phyloP scores from a whole-genome alignment of 1,140 invertebrate genomes.

The Penaeus indicus region DNA sequence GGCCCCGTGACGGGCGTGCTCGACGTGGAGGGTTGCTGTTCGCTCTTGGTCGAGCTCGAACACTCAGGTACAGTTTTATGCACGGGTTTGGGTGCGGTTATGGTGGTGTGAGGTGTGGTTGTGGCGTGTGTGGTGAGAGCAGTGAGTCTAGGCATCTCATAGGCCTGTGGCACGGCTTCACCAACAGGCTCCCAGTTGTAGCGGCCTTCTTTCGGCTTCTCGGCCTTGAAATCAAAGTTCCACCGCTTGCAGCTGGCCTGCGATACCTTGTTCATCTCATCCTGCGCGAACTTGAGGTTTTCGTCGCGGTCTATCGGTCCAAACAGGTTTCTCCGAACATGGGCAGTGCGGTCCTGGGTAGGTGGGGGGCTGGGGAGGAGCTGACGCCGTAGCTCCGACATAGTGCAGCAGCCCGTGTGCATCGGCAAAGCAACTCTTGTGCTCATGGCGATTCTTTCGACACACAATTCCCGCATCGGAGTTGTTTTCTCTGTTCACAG shows the following conservation, averaged over 20 bases:
- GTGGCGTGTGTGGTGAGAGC: background rate
- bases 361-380: constrained; percentile 18
- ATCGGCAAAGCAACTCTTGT: constrained; percentile 35
- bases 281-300: constrained; percentile 71
- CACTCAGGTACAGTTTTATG: constrained; percentile 2
- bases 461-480: constrained; percentile 40
- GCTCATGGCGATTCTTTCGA: constrained; percentile 45
- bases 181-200: constrained; percentile 57
- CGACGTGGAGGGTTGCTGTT: too few species aligned
- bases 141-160: constrained; percentile 51
- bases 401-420: constrained; percentile 29
- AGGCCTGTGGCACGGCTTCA: constrained; percentile 54
- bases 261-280: constrained; percentile 71
- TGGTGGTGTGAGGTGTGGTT: constrained; percentile 17
- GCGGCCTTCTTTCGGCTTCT: constrained; percentile 68
- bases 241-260: constrained; percentile 71
- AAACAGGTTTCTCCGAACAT: constrained; percentile 73
- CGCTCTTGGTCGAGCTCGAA: too few species aligned
- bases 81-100: background rate
- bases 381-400: constrained; percentile 23
- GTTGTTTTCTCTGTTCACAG: constrained; percentile 1
- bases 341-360: constrained; percentile 63
- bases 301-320: constrained; percentile 74
- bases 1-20: too few species aligned
- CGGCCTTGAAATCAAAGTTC: constrained; percentile 73